Evolutionary conservation across 2,113 vertebrate species (phyloP).

Genomic region (Uria lomvia): DNA sequence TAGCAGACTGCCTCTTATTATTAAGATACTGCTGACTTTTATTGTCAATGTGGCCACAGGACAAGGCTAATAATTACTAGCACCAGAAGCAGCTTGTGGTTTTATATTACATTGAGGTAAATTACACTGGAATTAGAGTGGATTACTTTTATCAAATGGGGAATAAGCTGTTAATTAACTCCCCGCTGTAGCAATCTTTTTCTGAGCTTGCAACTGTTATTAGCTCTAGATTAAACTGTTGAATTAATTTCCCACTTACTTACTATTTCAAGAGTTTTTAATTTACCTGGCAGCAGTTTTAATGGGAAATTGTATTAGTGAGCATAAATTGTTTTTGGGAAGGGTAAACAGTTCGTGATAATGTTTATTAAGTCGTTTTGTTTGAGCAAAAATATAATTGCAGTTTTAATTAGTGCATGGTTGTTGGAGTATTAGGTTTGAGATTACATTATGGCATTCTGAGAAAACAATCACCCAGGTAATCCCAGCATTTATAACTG

Average conservation of each 20-base stretch:
- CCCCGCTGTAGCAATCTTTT: slow-evolving; percentile 87
- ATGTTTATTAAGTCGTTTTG: slow-evolving; percentile 83
- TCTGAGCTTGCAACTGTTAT: slow-evolving; percentile 82
- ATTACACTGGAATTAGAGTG: slow-evolving; percentile 88
- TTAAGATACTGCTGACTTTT: slow-evolving; percentile 74
- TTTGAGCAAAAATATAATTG: slow-evolving; percentile 82
- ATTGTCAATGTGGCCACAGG: slow-evolving; percentile 76
- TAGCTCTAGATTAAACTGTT: slow-evolving; percentile 87
- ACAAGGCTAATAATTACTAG: slow-evolving; percentile 81
- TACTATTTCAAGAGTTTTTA: slow-evolving; percentile 87
- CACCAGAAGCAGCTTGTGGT: slow-evolving; percentile 82
- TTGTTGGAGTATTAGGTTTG: slow-evolving; percentile 75
- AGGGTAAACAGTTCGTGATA: slow-evolving; percentile 82
- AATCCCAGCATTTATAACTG: slow-evolving; percentile 68
- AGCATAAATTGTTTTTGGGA: slow-evolving; percentile 81
- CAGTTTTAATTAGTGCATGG: slow-evolving; percentile 80
- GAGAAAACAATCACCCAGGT: slow-evolving; percentile 67
- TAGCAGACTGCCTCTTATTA: slow-evolving; percentile 68
- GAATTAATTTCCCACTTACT: slow-evolving; percentile 88
- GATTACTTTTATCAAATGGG: slow-evolving; percentile 88
- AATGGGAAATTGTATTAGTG: slow-evolving; percentile 85
- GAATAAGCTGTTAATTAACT: slow-evolving; percentile 92
- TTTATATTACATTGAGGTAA: slow-evolving; percentile 89
- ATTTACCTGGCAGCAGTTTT: slow-evolving; percentile 87
- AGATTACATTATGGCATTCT: slow-evolving; percentile 75